These are phyloP conservation scores for Cabera pusaria DNA, from an alignment of 2,888 invertebrate genomes.

Conservation along the genomic window DNA sequence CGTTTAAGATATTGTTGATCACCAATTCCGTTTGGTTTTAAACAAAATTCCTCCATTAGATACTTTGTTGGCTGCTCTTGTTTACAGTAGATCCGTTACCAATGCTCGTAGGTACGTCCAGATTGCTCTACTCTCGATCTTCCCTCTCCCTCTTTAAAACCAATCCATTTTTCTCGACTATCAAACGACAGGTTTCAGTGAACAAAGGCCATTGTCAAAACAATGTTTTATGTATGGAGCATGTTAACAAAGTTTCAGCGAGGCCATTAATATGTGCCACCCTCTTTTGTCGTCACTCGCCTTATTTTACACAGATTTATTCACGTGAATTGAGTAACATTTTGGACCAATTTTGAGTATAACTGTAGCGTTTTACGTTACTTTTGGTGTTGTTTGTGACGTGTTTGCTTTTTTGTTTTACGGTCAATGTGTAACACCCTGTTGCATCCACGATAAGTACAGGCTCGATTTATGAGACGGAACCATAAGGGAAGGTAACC, in stretches of 20 bases:
- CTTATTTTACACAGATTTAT: conserved; percentile 23
- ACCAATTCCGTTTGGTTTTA: no score
- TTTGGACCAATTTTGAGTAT: conserved; percentile 81
- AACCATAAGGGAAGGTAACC: no score
- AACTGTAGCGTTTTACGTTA: conserved; percentile 54
- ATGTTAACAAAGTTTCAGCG: conserved; percentile 19
- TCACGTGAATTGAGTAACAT: conserved; percentile 50
- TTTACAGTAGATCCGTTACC: no score
- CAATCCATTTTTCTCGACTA: conserved; percentile 14
- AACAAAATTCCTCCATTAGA: no score
- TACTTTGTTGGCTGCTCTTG: no score
- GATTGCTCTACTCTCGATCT: no score
- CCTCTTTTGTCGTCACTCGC: conserved; percentile 32
- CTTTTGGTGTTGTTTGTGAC: conserved; percentile 14
- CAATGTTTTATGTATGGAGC: conserved; percentile 19
- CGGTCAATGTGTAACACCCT: conserved; percentile 3
- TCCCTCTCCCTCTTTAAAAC: no score
- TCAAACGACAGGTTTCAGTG: conserved; percentile 15
- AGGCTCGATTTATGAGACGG: no score
- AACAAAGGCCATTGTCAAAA: conserved; percentile 23
- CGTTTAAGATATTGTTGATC: no score
- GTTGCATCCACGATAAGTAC: conserved; percentile 8
- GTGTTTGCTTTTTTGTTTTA: conserved; percentile 6
- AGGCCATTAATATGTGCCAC: conserved; percentile 31
- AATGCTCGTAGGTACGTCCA: no score